phyloP scores from a whole-genome alignment of 1,140 invertebrate species.

The Pseudomyrmex pallidus region DNA sequence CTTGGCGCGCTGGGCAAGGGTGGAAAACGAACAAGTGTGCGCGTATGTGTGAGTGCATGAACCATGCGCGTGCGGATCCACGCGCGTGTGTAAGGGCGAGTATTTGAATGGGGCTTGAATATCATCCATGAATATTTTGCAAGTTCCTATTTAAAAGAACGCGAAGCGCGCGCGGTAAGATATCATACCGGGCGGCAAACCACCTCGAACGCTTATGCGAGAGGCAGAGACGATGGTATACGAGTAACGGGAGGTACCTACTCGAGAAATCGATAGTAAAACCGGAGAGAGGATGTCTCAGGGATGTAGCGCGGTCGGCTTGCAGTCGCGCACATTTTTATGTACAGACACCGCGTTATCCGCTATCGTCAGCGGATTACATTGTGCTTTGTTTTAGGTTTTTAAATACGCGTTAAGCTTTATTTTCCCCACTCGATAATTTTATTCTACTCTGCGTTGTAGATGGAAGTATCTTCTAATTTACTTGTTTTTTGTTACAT shows the following conservation, averaged over 20 bases:
- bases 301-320: conserved; percentile 31
- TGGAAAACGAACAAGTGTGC: conserved; percentile 7
- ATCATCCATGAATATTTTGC: conserved; percentile 82
- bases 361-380: conserved; percentile 24
- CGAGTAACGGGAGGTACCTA: conserved; percentile 24
- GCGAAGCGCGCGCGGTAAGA: conserved; percentile 64
- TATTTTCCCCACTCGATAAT: no score
- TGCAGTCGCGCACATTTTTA: conserved; percentile 42
- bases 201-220: conserved; percentile 45
- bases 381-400: not conserved
- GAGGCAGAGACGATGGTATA: conserved; percentile 53
- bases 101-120: conserved; percentile 78
- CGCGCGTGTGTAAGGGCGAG: conserved; percentile 40
- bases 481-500: no score
- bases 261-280: conserved; percentile 62
- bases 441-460: no score
- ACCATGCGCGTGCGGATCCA: conserved; percentile 22
- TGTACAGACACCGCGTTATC: conserved; percentile 5
- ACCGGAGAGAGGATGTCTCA: conserved; percentile 50
- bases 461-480: no score
- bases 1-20: conserved; percentile 34
- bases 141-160: conserved; percentile 77
- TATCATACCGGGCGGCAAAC: conserved; percentile 66
- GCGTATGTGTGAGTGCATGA: not conserved
- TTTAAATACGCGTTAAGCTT: no score